Base-by-base conservation (phyloP, 2,888 invertebrate genomes). In the Aethes cnicana region DNA sequence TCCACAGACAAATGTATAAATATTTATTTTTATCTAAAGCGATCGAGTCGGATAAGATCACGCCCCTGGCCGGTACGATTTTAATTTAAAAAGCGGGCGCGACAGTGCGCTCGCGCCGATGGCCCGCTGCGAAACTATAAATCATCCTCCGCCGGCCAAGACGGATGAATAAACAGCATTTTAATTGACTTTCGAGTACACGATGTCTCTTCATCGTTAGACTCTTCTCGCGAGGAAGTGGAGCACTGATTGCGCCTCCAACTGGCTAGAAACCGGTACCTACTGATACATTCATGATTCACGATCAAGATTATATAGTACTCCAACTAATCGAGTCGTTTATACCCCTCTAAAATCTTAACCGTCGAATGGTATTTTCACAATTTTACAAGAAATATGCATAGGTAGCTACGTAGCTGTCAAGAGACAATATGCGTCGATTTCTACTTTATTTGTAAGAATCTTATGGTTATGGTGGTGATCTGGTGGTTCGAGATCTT, bases 1-100 rank as follows among this genome's bases (percentile, higher is more conserved):
- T 86, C 84, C 76, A 78, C 79, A 77, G 78, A 75, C 77, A 77
- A 81, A 80, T 83, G 83, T 87, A 89, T 88, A 89, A 88, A 89
- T 89, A 89, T 89, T 89, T 89, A 86, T 87, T 89, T 52, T 88
- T 89, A 89, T 89, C 88, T 89, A 88, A 88, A 89, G 88, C 84
- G 89, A 89, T 89, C 89, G 81, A 83, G 70, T 59, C 69, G 83
- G 87, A 88, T 89, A 87, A 87, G 85, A 88, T 88, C 88, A 78
- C 84, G 77, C 80, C 76, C 66, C 71, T 77, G 73, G 74, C 72
- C 72, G 76, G 80, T 82, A 84, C 74, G 76, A 77, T 82, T 89
- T 89, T 87, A 89, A 87, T 86, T 88, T 81, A 79, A 82, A 81
- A 83, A 81, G 79, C 75, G 76, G 68, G 72, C 80, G 81, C 83